These are phyloP conservation scores for Zonitis immaculata DNA, from an alignment of 2,888 invertebrate genomes.

Conservation along the genomic window DNA sequence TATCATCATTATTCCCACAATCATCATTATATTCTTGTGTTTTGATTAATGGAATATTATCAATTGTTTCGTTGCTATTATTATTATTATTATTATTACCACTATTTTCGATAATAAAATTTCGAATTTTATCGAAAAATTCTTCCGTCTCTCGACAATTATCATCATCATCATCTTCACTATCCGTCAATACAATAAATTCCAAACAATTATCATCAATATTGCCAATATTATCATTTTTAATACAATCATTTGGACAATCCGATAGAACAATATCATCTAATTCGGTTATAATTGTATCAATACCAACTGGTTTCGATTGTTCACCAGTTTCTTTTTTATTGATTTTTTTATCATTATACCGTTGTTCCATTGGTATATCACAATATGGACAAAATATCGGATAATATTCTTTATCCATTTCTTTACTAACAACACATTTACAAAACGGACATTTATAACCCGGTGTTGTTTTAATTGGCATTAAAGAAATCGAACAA, in stretches of 20 bases:
- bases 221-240: slow-evolving; percentile 24
- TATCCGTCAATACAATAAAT: slow-evolving; percentile 31
- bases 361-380: slow-evolving; percentile 34
- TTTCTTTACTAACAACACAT: slow-evolving; percentile 35
- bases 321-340: slow-evolving; percentile 10
- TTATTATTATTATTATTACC: no score
- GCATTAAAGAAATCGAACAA: slow-evolving; percentile 42
- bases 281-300: slow-evolving; percentile 1
- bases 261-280: slow-evolving; percentile 18
- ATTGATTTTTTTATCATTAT: slow-evolving; percentile 14
- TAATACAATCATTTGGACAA: slow-evolving; percentile 28
- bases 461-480: slow-evolving; percentile 35
- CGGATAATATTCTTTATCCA: slow-evolving; percentile 29
- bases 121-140: slow-evolving; percentile 19
- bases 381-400: slow-evolving; percentile 43
- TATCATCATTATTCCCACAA: background rate
- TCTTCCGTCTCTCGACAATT: slow-evolving; percentile 4
- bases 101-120: background rate
- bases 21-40: background rate
- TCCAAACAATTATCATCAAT: slow-evolving; percentile 31
- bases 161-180: slow-evolving; percentile 29
- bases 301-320: slow-evolving; percentile 2
- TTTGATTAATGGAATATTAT: background rate
- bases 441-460: slow-evolving; percentile 42
- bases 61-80: background rate